These are phyloP conservation scores for Acropora yongei DNA, from an alignment of 64 coral and sea anemone species.

Conservation along the genomic window DNA sequence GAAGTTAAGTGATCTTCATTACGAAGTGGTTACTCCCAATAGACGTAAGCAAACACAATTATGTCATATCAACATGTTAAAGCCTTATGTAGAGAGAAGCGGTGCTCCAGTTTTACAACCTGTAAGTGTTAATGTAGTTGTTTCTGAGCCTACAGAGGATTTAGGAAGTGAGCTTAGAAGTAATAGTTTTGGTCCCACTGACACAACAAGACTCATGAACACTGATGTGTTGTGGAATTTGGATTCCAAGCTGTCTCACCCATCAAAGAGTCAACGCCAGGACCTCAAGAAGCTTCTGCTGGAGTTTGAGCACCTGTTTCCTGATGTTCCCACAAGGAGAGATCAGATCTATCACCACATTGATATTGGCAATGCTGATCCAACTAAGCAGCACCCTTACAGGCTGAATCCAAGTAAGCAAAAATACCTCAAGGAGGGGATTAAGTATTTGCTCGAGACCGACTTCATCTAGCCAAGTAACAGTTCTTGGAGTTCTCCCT, in stretches of 20 bases:
- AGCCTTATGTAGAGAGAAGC: conserved; percentile 35
- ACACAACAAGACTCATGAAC: conserved; percentile 36
- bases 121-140: neutral
- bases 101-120: neutral
- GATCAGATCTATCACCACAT: no score
- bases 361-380: no score
- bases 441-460: no score
- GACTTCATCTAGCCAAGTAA: no score
- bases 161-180: neutral
- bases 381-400: no score
- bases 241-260: conserved; percentile 14
- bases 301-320: no score
- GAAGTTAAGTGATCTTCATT: conserved; percentile 58
- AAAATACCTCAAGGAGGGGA: no score
- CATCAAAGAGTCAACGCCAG: no score
- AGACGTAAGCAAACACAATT: conserved; percentile 57
- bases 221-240: conserved; percentile 42
- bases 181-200: neutral
- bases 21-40: conserved; percentile 59
- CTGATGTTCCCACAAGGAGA: no score
- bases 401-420: no score
- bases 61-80: conserved; percentile 40
- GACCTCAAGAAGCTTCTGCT: no score
- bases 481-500: no score
- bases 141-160: neutral